Evolutionary conservation across 30 jellyfish, hydroid and myxozoan genomes (phyloP).

Genomic region (Nemopilema nomurai): DNA sequence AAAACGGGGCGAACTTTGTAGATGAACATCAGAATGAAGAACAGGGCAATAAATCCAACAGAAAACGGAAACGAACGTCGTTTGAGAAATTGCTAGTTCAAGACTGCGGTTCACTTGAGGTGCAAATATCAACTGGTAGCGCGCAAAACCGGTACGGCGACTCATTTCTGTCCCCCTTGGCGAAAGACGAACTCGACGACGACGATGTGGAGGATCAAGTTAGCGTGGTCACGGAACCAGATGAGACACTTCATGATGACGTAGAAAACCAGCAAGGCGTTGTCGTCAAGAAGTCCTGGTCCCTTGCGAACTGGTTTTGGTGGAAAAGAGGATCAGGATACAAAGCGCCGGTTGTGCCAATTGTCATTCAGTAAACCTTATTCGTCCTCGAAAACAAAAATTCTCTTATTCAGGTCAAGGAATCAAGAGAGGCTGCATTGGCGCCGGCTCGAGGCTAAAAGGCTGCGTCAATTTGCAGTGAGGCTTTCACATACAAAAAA

Average conservation of each 20-base stretch:
- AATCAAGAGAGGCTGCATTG: neutral
- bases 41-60: neutral
- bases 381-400: neutral
- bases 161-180: constrained; percentile 45
- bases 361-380: constrained; percentile 21
- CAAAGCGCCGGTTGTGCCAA: constrained; percentile 16
- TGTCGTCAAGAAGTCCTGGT: constrained; percentile 66
- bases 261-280: constrained; percentile 8
- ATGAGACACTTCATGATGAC: no score
- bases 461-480: neutral
- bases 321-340: constrained; percentile 5
- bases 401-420: neutral
- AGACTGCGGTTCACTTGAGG: constrained; percentile 40
- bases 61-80: neutral
- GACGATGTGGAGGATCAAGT: neutral
- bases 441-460: neutral
- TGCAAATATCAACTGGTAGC: constrained; percentile 25
- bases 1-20: neutral
- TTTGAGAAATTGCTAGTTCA: neutral
- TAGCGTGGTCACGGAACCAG: neutral
- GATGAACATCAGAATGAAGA: neutral
- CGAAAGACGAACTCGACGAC: neutral
- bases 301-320: constrained; percentile 57
- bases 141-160: constrained; percentile 36
- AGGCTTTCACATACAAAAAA: neutral